Conservation (phyloP, 2,113 vertebrate genomes). For the Ptychochromis oligacanthus region DNA sequence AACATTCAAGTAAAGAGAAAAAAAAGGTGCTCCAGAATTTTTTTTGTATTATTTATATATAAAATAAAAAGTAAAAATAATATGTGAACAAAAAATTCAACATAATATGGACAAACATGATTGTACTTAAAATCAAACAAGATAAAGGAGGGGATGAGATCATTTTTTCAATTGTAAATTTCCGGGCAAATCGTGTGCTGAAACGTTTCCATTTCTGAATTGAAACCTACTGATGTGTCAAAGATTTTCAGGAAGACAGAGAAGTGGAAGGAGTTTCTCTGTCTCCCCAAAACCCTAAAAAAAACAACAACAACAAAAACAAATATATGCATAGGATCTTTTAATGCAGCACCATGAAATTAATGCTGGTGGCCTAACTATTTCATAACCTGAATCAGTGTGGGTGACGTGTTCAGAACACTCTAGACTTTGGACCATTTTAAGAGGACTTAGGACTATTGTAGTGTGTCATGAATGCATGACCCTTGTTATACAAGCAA, state of each 20-base stretch:
- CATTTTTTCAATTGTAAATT: not conserved
- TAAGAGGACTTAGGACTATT: slow-evolving; percentile 65
- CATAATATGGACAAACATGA: not conserved
- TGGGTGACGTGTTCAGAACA: slow-evolving; percentile 66
- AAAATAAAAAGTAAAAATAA: not conserved
- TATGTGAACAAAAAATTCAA: not conserved
- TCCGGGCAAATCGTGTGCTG: not conserved
- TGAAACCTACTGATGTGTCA: not conserved
- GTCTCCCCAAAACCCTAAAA: not conserved
- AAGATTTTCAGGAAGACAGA: not conserved
- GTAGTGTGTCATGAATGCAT: slow-evolving; percentile 44
- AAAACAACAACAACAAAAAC: too few relatives aligned
- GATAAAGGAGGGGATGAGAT: not conserved
- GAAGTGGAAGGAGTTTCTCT: not conserved
- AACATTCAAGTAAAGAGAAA: not conserved
- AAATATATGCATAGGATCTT: not conserved
- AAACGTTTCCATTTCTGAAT: not conserved
- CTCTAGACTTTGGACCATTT: slow-evolving; percentile 67
- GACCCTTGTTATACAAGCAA: slow-evolving; percentile 60
- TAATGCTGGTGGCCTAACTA: not conserved
- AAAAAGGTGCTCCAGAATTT: too few relatives aligned
- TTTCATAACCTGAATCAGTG: slow-evolving; percentile 35
- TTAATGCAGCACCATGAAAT: not conserved
- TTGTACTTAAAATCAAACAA: not conserved
- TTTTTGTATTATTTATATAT: too few relatives aligned